Evolutionary conservation across 2,888 invertebrate genomes (phyloP), one percentile per base, ranked within the genome.

Genomic region (Leptopterna dolabrata): DNA sequence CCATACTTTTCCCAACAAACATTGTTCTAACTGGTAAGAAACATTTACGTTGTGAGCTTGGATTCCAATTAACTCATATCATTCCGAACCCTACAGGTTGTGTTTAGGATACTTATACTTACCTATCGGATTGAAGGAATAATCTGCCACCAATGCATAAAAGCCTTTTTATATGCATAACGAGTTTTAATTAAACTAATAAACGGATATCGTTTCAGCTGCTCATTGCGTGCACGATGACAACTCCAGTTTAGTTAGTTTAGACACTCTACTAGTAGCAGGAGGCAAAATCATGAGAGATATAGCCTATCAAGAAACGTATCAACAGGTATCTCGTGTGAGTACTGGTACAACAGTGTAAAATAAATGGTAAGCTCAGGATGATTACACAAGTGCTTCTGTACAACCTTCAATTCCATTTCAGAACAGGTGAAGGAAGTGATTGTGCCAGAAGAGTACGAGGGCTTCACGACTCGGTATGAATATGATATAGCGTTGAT

Each of bases 401-500:
- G 16, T 73, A 73, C 14, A 24, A 29, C 16, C 73, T 36, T 0
- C 14, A 73, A 14, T 73, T 43, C 19, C 14, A 47, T 85, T 76
- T 70, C 71, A 83, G 83, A 41, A 51, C 86, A 86, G 86, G 86
- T 76, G 47, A 76, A 19, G 55, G 55, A 86, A 41, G 16, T 55
- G 55, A 51, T 76, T 36, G 76, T 86, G 7, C 86, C 86, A 7
- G 78, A 76, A 47, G 41, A 19, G 24, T 86, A 76, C 36, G 76
- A 47, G 41, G 86, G 76, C 6, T 55, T 29, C 27, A 0, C 36
- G 13, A 55, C 86, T 41, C 76, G 41, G 19, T 76, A 76, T 24
- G 86, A 86, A 30, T 86, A 29, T 29, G 86, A 86, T 36, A 76
- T 86, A 11, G 86, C 86, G 0, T 29, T 86, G n/a, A 29, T 86